Evolutionary conservation across 2,888 invertebrate species (phyloP).

Genomic region (Agrilus biguttatus): DNA sequence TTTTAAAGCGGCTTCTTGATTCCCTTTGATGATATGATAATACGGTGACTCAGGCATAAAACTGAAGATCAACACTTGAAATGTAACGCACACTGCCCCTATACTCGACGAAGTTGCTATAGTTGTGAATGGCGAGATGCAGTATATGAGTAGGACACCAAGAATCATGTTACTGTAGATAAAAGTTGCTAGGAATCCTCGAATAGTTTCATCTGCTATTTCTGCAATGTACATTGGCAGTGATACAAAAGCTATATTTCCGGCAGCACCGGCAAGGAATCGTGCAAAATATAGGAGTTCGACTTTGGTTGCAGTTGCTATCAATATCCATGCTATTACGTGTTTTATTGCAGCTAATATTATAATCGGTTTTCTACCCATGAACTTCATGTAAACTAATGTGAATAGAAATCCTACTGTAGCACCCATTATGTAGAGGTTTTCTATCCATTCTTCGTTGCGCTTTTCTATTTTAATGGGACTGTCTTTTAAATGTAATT

Average conservation of each 20-base stretch:
- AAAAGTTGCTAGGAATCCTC: slow-evolving; percentile 25
- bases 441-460: slow-evolving; percentile 17
- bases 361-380: slow-evolving; percentile 15
- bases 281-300: slow-evolving; percentile 23
- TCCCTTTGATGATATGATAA: slow-evolving; percentile 19
- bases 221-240: slow-evolving; percentile 29
- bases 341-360: slow-evolving; percentile 20
- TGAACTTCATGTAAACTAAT: not conserved
- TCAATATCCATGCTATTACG: slow-evolving; percentile 23
- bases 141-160: slow-evolving; percentile 25
- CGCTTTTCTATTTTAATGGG: slow-evolving; percentile 14
- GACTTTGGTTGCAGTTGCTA: slow-evolving; percentile 20
- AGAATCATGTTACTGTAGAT: slow-evolving; percentile 29
- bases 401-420: slow-evolving; percentile 20
- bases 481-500: slow-evolving; percentile 19
- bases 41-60: slow-evolving; percentile 30
- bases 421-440: slow-evolving; percentile 16
- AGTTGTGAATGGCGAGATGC: slow-evolving; percentile 23
- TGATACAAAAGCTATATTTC: slow-evolving; percentile 27
- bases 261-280: slow-evolving; percentile 26
- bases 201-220: slow-evolving; percentile 27
- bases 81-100: slow-evolving; percentile 17
- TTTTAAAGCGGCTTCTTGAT: slow-evolving; percentile 19
- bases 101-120: slow-evolving; percentile 23
- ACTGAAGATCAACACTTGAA: slow-evolving; percentile 20